Evolutionary conservation across 1,140 invertebrate species (phyloP), one percentile per base, ranked within the genome.

Genomic region (Psilanteris sp.): DNA sequence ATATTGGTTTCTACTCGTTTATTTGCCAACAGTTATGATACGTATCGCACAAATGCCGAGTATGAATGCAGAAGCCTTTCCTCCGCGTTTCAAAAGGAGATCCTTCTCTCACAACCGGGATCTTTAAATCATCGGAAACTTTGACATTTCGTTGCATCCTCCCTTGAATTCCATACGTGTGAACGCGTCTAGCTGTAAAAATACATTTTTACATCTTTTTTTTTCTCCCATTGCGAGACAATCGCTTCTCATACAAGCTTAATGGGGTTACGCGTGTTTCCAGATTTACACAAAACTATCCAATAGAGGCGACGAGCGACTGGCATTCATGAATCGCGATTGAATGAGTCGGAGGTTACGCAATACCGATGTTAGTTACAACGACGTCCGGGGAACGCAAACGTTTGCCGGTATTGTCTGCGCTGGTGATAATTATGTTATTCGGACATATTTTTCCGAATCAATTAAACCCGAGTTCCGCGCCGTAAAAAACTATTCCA

Each of bases 241-340:
- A 72, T 72, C 41, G 48, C 43, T 73, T 73, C 59, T 57, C 59
- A 64, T 62, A 37, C 5, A 37, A 4, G 22, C 48, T 50, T 55
- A 62, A 70, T 62, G 68, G 68, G 68, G 68, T 62, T 73, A 73
- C 59, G 57, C 59, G 68, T 73, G 59, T 73, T 73, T 73, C 59
- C 57, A 64, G 50, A 59, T 73, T 73, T 73, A 50, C 32, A 64
- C 68, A 64, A 73, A 73, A 64, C 57, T 43, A 73, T 64, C 68
- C 50, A 57, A 73, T 59, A 50, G 68, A 48, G 39, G 59, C 50
- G 50, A 39, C 34, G 32, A 59, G 41, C 46, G 32, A 39, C 55
- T 68, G 73, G 66, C 73, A 66, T 71, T 77, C 73, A 71, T 71
- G 73, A 71, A 71, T 77, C 66, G 73, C 73, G 73, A 66, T 77